Base-by-base conservation (phyloP, 2,888 invertebrate species). In the Panopea generosa region DNA sequence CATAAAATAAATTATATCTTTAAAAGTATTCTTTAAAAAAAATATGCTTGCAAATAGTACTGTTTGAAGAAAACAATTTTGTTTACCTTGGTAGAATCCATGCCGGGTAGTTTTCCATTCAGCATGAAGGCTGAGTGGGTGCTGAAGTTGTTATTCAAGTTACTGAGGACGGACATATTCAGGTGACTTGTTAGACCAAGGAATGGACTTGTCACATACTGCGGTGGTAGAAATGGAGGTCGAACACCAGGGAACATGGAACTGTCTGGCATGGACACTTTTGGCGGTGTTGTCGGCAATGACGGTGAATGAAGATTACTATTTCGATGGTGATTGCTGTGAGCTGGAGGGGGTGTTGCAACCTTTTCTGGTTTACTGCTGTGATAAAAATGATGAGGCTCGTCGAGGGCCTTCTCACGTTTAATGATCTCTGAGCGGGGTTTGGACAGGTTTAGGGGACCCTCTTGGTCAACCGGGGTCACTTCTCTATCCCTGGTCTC, bases 401-500 rank as follows among this genome's bases (percentile, higher is more conserved):
- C 77, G 11, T 69, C 72, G 20, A 22, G n/a, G 18, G 43, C 43
- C 52, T 55, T 57, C 53, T 79, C 79, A n/a, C 62, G 24, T 61
- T 75, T 81, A 16, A 65, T 60, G 27, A 29, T 50, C 62, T 85
- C 84, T 29, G 81, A 72, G 87, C 97, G 96, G 69, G 97, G 97
- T 93, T 97, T 98, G 89, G 96, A 96, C 62, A 98, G 95, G 93
- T 98, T 98, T 50, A 98, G 94, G 1, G 98, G 98, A 1, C 96
- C 95, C 91, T 97, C 97, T 74, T 88, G 86, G 65, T 84, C 86
- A 18, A 57, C 66, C 2, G 77, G 56, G 14, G 75, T 62, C n/a
- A 69, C 53, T 49, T 73, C 73, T 53, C 79, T 60, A 2, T 55
- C 11, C 20, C 61, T 66, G 0, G 47, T 9, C 43, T 76, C 66